Evolutionary conservation across 2,888 invertebrate species (phyloP).

Genomic region (Sinohyriopsis cumingii): DNA sequence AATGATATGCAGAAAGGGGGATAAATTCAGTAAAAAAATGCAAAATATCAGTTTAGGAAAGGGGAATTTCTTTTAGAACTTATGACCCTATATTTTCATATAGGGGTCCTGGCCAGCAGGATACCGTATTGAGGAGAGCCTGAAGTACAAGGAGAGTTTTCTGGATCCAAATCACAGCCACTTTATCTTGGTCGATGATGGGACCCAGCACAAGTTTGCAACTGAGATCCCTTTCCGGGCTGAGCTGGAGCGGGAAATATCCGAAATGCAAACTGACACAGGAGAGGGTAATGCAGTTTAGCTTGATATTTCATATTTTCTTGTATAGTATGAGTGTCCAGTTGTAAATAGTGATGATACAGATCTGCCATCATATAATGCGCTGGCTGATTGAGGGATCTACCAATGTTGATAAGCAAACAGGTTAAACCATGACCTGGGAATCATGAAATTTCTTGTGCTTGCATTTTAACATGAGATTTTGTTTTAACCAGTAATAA

Average conservation of each 20-base stretch:
- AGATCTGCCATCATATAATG: too few species aligned
- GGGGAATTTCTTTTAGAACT: not conserved
- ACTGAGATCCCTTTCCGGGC: constrained; percentile 66
- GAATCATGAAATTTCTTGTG: too few species aligned
- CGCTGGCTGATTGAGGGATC: too few species aligned
- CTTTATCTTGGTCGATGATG: constrained; percentile 70
- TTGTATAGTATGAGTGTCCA: too few species aligned
- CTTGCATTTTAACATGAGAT: too few species aligned
- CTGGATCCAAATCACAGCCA: constrained; percentile 71
- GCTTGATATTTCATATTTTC: not conserved
- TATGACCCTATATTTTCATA: constrained; percentile 10
- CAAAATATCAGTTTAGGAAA: too few species aligned
- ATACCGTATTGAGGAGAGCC: constrained; percentile 46
- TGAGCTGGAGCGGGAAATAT: constrained; percentile 59
- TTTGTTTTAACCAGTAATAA: too few species aligned
- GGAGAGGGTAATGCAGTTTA: constrained; percentile 34
- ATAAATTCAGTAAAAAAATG: too few species aligned
- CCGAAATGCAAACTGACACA: constrained; percentile 48
- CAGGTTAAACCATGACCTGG: too few species aligned
- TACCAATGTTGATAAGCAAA: too few species aligned
- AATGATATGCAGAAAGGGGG: too few species aligned
- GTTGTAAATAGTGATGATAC: too few species aligned
- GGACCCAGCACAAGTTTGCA: constrained; percentile 61
- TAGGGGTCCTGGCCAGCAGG: constrained; percentile 60
- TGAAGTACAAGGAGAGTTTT: constrained; percentile 26